phyloP scores from a whole-genome alignment of 2,797 vertebrate species.

The Mormyrops attenuatus region DNA sequence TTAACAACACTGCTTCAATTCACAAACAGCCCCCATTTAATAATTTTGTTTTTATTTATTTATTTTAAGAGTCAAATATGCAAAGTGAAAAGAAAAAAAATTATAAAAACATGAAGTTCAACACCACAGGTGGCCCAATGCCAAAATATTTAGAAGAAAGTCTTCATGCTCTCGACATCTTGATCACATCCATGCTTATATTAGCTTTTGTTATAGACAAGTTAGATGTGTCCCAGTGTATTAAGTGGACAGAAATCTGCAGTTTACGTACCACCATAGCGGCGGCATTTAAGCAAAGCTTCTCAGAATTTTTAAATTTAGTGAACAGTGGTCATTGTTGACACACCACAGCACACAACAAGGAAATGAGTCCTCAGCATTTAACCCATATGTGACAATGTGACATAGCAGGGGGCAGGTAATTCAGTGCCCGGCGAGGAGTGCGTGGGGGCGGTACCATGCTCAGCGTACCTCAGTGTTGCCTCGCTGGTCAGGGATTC shows the following conservation, averaged over 20 bases:
- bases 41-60: too few relatives aligned
- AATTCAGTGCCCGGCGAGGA: too few relatives aligned
- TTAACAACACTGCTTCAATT: slow-evolving; percentile 23
- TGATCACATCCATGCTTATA: background rate
- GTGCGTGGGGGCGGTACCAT: too few relatives aligned
- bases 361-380: too few relatives aligned
- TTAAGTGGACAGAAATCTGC: background rate
- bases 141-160: background rate
- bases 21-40: background rate
- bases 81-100: background rate
- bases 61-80: background rate
- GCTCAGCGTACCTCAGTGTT: too few relatives aligned
- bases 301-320: too few relatives aligned
- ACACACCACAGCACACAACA: too few relatives aligned
- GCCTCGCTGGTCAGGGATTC: too few relatives aligned
- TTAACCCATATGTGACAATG: too few relatives aligned
- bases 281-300: background rate
- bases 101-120: background rate
- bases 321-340: too few relatives aligned
- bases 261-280: background rate
- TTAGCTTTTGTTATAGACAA: background rate
- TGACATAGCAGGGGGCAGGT: too few relatives aligned
- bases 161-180: background rate
- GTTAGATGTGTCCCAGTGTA: background rate
- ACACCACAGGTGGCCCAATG: background rate